phyloP scores from a whole-genome alignment of 2,113 vertebrate species.

The Gadus chalcogrammus region DNA sequence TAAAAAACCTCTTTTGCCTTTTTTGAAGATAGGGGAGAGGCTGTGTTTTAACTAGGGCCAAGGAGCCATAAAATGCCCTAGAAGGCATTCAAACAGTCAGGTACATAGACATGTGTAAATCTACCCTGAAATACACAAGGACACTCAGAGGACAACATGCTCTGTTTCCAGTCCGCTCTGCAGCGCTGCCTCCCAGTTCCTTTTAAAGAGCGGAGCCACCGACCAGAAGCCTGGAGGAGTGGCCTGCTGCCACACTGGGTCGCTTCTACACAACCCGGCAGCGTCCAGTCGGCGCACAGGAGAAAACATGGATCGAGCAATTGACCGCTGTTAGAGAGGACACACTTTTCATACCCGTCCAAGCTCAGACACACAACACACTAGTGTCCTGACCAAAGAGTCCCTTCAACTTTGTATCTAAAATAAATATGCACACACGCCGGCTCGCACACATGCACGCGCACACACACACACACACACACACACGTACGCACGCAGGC shows the following conservation, averaged over 20 bases:
- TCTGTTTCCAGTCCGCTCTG: constrained; percentile 43
- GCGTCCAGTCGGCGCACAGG: neutral
- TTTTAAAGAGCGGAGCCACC: constrained; percentile 64
- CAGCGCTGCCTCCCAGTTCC: constrained; percentile 41
- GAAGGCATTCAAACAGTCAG: constrained; percentile 42
- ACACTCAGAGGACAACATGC: constrained; percentile 24
- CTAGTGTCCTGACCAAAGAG: too few species aligned
- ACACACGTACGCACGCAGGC: neutral
- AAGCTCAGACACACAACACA: too few species aligned
- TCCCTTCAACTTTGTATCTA: too few species aligned
- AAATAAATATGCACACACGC: neutral
- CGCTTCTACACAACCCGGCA: constrained; percentile 6
- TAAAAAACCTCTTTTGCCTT: constrained; percentile 16
- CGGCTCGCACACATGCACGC: constrained; percentile 4
- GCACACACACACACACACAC: neutral
- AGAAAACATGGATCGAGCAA: neutral
- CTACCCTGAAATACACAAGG: constrained; percentile 30
- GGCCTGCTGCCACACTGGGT: constrained; percentile 47
- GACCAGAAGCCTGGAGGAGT: constrained; percentile 27
- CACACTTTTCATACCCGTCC: too few species aligned
- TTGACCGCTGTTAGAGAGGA: neutral
- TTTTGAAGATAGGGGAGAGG: constrained; percentile 10
- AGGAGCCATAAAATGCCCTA: constrained; percentile 15
- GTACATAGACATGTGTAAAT: constrained; percentile 51
- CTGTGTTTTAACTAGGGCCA: constrained; percentile 12